A percentile compares a stretch with the other conserved stretches of the same genome.
Evolutionary conservation across 2,888 invertebrate species (phyloP).

Genomic region (Acrocyrtus sp.): DNA sequence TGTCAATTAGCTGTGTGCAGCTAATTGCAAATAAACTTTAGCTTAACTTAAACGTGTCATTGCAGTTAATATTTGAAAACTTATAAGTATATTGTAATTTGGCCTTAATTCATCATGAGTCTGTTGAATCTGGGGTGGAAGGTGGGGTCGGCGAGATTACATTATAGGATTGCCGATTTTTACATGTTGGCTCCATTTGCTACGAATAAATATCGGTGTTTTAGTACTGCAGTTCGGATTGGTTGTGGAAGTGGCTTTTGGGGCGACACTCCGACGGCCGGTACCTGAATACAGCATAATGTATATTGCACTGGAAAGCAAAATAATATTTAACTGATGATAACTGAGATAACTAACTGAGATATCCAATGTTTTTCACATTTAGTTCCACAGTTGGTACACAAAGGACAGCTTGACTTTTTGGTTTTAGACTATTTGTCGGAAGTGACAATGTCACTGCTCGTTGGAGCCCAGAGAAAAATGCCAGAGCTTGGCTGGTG

Average conservation of each 20-base stretch:
- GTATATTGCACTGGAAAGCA: background rate
- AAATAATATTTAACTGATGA: background rate
- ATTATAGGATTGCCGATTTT: too few species aligned
- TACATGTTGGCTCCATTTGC: too few species aligned
- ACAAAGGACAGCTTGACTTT: constrained; percentile 67
- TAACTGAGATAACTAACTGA: background rate
- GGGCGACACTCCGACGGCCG: constrained; percentile 69
- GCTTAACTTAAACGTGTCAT: too few species aligned
- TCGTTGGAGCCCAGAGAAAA: constrained; percentile 67
- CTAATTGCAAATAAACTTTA: too few species aligned
- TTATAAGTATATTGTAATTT: too few species aligned
- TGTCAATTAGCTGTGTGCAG: too few species aligned
- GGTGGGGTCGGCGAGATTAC: too few species aligned
- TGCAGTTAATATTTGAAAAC: too few species aligned
- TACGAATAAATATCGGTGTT: too few species aligned
- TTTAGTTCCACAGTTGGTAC: constrained; percentile 68
- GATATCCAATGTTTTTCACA: background rate
- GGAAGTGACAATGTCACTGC: constrained; percentile 70
- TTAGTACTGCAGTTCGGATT: constrained; percentile 61
- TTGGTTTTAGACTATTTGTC: constrained; percentile 69
- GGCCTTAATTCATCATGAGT: too few species aligned
- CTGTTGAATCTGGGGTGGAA: too few species aligned
- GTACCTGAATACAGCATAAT: too few species aligned
- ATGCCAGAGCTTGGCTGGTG: constrained; percentile 67
- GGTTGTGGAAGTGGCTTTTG: constrained; percentile 70